Conservation (phyloP, 2,888 invertebrate genomes). For the Serrognathus titanus region DNA sequence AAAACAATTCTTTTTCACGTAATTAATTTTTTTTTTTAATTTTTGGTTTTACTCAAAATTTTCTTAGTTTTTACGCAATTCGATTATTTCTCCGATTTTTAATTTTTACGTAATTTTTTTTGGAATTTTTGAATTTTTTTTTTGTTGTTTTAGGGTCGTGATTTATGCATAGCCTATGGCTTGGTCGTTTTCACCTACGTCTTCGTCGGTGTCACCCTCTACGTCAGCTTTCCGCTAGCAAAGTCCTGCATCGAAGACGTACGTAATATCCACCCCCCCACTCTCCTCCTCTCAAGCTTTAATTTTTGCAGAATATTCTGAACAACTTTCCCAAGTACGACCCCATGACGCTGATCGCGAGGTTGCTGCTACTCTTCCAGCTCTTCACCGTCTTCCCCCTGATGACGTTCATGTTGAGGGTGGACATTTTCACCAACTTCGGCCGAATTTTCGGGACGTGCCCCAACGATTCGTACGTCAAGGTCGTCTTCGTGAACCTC, state of each 20-base stretch:
- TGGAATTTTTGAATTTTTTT: background rate
- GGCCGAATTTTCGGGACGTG: slow-evolving; percentile 33
- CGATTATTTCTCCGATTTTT: background rate
- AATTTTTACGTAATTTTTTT: too few relatives aligned
- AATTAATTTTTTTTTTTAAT: too few relatives aligned
- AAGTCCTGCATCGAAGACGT: slow-evolving; percentile 90
- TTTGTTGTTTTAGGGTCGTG: slow-evolving; percentile 64
- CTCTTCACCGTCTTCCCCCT: slow-evolving; percentile 85
- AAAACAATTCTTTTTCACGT: too few relatives aligned
- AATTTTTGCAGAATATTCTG: slow-evolving; percentile 73
- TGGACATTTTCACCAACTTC: slow-evolving; percentile 60
- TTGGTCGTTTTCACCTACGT: slow-evolving; percentile 80
- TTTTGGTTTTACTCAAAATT: too few relatives aligned
- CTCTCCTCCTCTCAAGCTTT: background rate
- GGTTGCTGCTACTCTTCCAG: slow-evolving; percentile 81
- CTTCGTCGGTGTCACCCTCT: slow-evolving; percentile 76
- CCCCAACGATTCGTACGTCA: slow-evolving; percentile 40
- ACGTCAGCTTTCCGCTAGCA: slow-evolving; percentile 77
- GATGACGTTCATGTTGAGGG: slow-evolving; percentile 77
- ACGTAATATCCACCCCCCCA: slow-evolving; percentile 50
- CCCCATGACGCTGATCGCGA: slow-evolving; percentile 73
- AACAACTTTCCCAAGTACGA: slow-evolving; percentile 85
- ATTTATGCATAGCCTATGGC: slow-evolving; percentile 77
- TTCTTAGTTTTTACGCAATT: too few relatives aligned
- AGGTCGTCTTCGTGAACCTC: slow-evolving; percentile 62